phyloP scores from a whole-genome alignment of 1,140 invertebrate species.

The Sycophaga agraensis region DNA sequence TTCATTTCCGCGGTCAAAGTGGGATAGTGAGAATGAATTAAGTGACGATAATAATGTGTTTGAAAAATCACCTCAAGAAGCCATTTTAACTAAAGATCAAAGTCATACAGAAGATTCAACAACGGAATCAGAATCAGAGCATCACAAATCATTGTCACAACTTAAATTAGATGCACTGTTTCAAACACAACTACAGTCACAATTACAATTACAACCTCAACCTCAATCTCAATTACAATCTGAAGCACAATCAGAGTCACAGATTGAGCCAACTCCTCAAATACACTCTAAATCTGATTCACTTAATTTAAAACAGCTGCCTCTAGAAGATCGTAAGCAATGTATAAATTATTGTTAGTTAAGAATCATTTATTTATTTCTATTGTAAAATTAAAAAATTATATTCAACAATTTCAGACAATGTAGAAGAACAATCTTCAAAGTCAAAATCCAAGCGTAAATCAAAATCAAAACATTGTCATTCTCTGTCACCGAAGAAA shows the following conservation, averaged over 20 bases:
- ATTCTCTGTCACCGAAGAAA: slow-evolving; percentile 11
- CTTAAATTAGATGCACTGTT: not conserved
- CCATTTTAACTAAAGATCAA: not conserved
- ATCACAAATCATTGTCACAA: not conserved
- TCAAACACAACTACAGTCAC: not conserved
- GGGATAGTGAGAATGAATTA: slow-evolving; percentile 50
- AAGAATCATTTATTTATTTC: not conserved
- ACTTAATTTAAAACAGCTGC: not conserved
- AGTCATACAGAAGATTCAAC: not conserved
- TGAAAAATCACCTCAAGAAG: slow-evolving; percentile 1
- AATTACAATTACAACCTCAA: not conserved
- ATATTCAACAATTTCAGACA: no score
- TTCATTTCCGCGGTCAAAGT: slow-evolving; percentile 50
- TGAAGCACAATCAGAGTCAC: not conserved
- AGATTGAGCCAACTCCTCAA: no score
- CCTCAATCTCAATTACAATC: not conserved
- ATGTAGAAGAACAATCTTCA: not conserved
- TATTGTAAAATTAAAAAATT: not conserved
- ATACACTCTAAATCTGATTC: no score
- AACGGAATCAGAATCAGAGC: slow-evolving; percentile 5
- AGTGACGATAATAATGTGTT: slow-evolving; percentile 35
- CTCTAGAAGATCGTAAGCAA: slow-evolving; percentile 4
- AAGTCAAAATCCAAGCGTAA: slow-evolving; percentile 16
- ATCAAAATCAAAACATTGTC: slow-evolving; percentile 9
- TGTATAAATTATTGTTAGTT: no score